Conservation (phyloP, 2,888 invertebrate species). For the Eupithecia centaureata region DNA sequence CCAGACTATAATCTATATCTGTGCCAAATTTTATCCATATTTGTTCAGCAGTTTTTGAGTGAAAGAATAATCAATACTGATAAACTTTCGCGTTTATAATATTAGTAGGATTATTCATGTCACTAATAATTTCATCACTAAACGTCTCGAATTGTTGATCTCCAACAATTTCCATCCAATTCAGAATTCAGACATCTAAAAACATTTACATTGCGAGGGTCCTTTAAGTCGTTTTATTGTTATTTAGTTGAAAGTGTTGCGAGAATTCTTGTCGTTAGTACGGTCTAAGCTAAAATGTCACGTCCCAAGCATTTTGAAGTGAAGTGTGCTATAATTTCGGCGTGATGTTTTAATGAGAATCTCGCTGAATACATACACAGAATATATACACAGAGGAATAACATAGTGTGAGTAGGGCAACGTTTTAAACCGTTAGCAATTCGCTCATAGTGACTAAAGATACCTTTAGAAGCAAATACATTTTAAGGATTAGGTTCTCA, state of each 20-base stretch:
- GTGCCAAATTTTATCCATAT: too few relatives aligned
- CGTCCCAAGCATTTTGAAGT: slow-evolving; percentile 31
- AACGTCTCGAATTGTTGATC: slow-evolving; percentile 1
- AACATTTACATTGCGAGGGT: slow-evolving; percentile 22
- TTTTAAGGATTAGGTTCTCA: too few relatives aligned
- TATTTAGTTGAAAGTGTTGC: slow-evolving; percentile 26
- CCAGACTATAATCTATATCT: too few relatives aligned
- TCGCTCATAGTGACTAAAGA: not conserved
- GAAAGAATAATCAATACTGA: too few relatives aligned
- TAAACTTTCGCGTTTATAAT: too few relatives aligned
- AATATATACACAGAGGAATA: too few relatives aligned
- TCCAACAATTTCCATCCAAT: slow-evolving; percentile 10
- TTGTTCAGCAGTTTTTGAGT: too few relatives aligned
- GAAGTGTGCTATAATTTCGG: slow-evolving; percentile 27
- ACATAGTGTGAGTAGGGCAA: not conserved
- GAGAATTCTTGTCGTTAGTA: slow-evolving; percentile 25
- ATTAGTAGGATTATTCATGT: too few relatives aligned
- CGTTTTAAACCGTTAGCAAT: not conserved
- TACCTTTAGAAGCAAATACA: not conserved
- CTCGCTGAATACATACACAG: slow-evolving; percentile 15
- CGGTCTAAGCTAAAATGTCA: slow-evolving; percentile 26
- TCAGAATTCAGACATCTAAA: slow-evolving; percentile 13
- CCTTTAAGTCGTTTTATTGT: slow-evolving; percentile 26
- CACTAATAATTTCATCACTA: not conserved
- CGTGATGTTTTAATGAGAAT: slow-evolving; percentile 26